Percentiles rank a stretch among this genome's conserved stretches.
Evolutionary conservation across 2,797 vertebrate species (phyloP).

Genomic region (Neosilurus mollespiculum): DNA sequence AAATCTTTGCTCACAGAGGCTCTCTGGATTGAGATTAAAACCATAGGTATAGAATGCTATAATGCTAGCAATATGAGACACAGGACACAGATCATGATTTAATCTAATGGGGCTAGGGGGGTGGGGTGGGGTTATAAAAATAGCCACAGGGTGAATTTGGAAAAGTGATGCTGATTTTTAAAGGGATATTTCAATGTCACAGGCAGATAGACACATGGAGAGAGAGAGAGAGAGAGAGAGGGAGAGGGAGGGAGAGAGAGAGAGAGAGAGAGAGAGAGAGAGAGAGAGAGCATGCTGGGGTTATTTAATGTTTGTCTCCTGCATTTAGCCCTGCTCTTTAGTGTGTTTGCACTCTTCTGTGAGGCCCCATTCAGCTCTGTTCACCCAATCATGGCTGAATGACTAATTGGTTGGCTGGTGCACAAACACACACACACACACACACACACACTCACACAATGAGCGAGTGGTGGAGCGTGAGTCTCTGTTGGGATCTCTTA

Average conservation of each 20-base stretch:
- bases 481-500: constrained; percentile 63
- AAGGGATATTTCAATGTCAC: background rate
- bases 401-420: constrained; percentile 78
- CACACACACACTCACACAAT: constrained; percentile 20
- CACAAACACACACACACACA: constrained; percentile 35
- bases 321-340: constrained; percentile 60
- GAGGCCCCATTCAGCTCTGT: constrained; percentile 73
- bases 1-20: background rate
- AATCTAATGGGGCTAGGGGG: background rate
- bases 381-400: constrained; percentile 78
- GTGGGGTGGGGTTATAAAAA: background rate
- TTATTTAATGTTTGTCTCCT: constrained; percentile 46
- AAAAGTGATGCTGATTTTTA: constrained; percentile 1
- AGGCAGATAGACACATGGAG: background rate
- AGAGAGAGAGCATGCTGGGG: constrained; percentile 5
- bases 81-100: background rate
- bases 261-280: constrained; percentile 24
- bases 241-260: constrained; percentile 34
- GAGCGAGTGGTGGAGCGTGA: constrained; percentile 48
- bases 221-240: constrained; percentile 32
- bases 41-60: background rate
- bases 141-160: background rate
- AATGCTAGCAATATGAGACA: constrained; percentile 2
- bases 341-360: constrained; percentile 73
- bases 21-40: too few relatives aligned